Evolutionary conservation across 2,797 vertebrate genomes (phyloP).

Genomic region (Falco biarmicus): DNA sequence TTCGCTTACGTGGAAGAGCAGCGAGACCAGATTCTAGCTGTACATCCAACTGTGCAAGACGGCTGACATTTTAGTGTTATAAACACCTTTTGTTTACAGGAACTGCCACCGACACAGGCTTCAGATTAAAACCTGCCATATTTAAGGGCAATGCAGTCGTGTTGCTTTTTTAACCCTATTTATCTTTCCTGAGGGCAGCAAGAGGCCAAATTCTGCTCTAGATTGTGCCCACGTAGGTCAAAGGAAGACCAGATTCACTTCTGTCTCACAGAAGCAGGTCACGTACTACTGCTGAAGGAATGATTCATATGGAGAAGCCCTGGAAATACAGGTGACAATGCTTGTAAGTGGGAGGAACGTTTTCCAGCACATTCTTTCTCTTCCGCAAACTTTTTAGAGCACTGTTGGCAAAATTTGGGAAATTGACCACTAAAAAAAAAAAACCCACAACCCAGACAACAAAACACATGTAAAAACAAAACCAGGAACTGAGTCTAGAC

Average conservation of each 20-base stretch:
- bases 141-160: background rate
- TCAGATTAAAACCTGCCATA: background rate
- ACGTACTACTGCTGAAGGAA: background rate
- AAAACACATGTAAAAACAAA: background rate
- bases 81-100: background rate
- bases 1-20: background rate
- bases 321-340: background rate
- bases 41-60: background rate
- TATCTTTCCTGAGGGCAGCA: background rate
- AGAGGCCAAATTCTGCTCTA: background rate
- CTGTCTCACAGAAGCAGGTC: background rate
- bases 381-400: background rate
- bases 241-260: background rate
- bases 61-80: background rate
- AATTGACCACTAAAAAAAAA: background rate
- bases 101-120: background rate
- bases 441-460: background rate
- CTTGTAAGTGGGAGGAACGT: background rate
- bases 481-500: rapidly evolving
- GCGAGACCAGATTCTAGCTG: background rate
- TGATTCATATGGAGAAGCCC: background rate
- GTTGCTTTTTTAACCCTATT: background rate
- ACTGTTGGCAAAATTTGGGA: background rate
- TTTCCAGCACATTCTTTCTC: background rate
- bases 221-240: background rate